Evolutionary conservation across 2,888 invertebrate genomes (phyloP).

Genomic region (Chouioia cunea): DNA sequence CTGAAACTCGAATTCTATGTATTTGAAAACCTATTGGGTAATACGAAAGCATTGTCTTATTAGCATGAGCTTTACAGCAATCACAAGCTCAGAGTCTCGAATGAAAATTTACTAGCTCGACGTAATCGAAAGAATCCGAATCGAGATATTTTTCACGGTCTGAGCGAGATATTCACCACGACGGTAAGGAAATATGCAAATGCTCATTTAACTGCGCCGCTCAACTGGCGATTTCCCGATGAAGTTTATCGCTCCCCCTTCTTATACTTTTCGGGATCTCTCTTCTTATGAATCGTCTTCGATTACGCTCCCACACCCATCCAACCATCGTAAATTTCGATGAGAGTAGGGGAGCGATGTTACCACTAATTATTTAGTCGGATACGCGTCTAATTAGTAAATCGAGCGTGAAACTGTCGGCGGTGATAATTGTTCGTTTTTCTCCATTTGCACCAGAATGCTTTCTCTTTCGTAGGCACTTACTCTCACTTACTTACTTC

Average conservation of each 20-base stretch:
- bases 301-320: neutral
- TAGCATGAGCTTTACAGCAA: too few relatives aligned
- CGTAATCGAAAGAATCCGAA: too few relatives aligned
- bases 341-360: neutral
- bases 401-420: constrained; percentile 1
- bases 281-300: constrained; percentile 5
- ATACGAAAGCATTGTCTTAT: too few relatives aligned
- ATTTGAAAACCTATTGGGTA: too few relatives aligned
- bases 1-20: too few relatives aligned
- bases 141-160: too few relatives aligned
- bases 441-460: constrained; percentile 5
- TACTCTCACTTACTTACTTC: too few relatives aligned
- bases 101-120: too few relatives aligned
- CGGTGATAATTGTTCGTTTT: constrained; percentile 9
- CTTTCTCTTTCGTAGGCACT: neutral
- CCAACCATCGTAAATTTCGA: neutral
- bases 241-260: constrained; percentile 15
- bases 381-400: constrained; percentile 5
- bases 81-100: too few relatives aligned
- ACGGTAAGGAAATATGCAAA: constrained; percentile 23
- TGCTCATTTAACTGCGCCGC: constrained; percentile 15
- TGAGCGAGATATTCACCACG: neutral
- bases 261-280: neutral
- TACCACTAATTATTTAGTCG: neutral
- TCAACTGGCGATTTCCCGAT: constrained; percentile 22